A percentile compares a stretch with the other conserved stretches of the same genome.
These are phyloP conservation scores for Hyposmocoma kahamanoa DNA, from an alignment of 1,140 invertebrate species.

Conservation along the genomic window DNA sequence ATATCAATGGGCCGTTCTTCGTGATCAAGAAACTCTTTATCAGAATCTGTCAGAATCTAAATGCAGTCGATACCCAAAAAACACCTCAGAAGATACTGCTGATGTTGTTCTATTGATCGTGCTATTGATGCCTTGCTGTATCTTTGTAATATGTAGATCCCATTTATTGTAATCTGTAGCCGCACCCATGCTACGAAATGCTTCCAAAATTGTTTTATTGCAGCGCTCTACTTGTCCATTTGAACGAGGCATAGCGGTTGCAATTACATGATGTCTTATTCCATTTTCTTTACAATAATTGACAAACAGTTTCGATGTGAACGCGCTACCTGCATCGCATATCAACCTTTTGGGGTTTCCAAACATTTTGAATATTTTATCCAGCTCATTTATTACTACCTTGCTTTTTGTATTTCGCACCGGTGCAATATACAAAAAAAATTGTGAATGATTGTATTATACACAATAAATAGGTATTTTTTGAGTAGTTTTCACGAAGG, in stretches of 20 bases:
- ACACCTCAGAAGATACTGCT: slow-evolving; percentile 12
- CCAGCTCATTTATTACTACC: no score
- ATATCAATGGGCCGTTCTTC: slow-evolving; percentile 13
- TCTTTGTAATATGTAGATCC: slow-evolving; percentile 6
- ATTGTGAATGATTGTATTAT: no score
- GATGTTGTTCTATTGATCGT: slow-evolving; percentile 11
- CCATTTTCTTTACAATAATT: no score
- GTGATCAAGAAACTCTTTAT: slow-evolving; percentile 2
- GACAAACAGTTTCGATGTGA: no score
- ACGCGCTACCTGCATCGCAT: not conserved
- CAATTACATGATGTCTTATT: not conserved
- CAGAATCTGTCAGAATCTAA: slow-evolving; percentile 5
- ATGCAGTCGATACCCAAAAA: slow-evolving; percentile 14
- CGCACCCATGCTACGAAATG: slow-evolving; percentile 21
- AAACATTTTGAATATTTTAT: no score
- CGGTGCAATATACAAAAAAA: no score
- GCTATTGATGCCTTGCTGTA: slow-evolving; percentile 13
- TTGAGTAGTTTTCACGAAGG: not conserved
- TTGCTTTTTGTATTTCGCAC: no score
- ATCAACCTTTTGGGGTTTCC: no score
- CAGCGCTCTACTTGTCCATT: slow-evolving; percentile 26
- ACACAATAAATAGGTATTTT: no score
- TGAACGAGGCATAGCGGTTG: slow-evolving; percentile 1
- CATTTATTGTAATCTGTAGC: slow-evolving; percentile 12
- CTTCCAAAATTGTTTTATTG: slow-evolving; percentile 23